A percentile compares a stretch with the other conserved stretches of the same genome.
phyloP scores from a whole-genome alignment of 2,113 vertebrate species.

The Onychostruthus taczanowskii region DNA sequence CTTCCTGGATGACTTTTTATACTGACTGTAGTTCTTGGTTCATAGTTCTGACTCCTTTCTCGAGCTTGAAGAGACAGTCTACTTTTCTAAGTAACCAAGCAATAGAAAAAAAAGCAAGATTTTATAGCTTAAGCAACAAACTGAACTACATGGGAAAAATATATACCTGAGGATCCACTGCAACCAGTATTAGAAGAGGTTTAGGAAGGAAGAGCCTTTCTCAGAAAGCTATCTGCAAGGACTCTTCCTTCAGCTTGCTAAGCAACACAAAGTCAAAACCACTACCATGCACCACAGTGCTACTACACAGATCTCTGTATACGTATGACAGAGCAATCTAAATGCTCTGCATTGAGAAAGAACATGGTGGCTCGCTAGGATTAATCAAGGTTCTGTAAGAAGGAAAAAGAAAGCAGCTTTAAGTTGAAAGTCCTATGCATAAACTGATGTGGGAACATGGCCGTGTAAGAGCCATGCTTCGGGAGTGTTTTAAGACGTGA shows the following conservation, averaged over 20 bases:
- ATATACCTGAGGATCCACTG: background rate
- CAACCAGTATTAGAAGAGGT: background rate
- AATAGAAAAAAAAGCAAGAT: background rate
- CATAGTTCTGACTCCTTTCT: background rate
- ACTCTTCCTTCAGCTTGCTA: background rate
- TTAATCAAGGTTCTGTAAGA: background rate
- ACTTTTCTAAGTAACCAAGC: background rate
- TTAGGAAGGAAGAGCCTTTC: background rate
- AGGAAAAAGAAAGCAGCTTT: background rate
- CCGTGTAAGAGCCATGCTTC: background rate
- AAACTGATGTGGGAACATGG: background rate
- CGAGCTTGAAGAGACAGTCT: background rate
- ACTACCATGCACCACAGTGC: background rate
- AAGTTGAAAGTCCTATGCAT: background rate
- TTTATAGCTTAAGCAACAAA: background rate
- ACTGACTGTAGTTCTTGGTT: background rate
- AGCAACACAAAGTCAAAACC: background rate
- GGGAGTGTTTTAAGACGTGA: background rate
- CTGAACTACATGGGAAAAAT: background rate
- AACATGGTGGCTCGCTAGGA: rapidly evolving
- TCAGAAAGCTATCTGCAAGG: background rate
- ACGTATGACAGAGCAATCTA: background rate
- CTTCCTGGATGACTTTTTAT: background rate
- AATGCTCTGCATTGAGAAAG: background rate
- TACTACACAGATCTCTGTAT: background rate